Percentiles rank a stretch among this genome's conserved stretches.
phyloP scores from a whole-genome alignment of 2,888 invertebrate genomes.

The Ephialtes manifestator region DNA sequence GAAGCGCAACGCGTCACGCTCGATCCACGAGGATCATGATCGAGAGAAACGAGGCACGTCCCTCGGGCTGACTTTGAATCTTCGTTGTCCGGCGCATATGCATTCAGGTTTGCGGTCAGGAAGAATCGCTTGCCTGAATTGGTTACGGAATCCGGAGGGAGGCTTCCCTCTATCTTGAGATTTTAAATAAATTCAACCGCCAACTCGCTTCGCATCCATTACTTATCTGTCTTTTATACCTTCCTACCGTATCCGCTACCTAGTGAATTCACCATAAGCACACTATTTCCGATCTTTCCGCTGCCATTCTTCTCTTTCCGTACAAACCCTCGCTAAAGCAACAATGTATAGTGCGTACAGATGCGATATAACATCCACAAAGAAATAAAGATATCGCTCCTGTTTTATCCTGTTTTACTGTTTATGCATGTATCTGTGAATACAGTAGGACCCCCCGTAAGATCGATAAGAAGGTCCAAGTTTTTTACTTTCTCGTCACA shows the following conservation, averaged over 20 bases:
- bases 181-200: slow-evolving; percentile 66
- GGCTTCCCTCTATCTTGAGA: slow-evolving; percentile 57
- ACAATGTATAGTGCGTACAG: slow-evolving; percentile 34
- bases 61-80: slow-evolving; percentile 68
- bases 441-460: slow-evolving; percentile 11
- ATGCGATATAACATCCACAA: slow-evolving; percentile 46
- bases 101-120: slow-evolving; percentile 28
- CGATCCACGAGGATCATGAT: slow-evolving; percentile 67
- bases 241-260: slow-evolving; percentile 48
- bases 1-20: slow-evolving; percentile 69
- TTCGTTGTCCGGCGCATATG: slow-evolving; percentile 47
- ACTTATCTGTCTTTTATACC: slow-evolving; percentile 60
- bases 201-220: slow-evolving; percentile 60
- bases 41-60: slow-evolving; percentile 69
- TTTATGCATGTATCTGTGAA: background rate
- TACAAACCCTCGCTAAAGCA: slow-evolving; percentile 16
- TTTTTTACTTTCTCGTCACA: too few species aligned
- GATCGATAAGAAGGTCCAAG: background rate
- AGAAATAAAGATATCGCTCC: slow-evolving; percentile 31
- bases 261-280: slow-evolving; percentile 40
- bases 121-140: slow-evolving; percentile 57
- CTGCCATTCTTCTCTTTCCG: slow-evolving; percentile 57
- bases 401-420: background rate
- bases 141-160: slow-evolving; percentile 63
- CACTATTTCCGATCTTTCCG: slow-evolving; percentile 42